Conservation (phyloP, 2,113 vertebrate species). For the Mormoops blainvillei region DNA sequence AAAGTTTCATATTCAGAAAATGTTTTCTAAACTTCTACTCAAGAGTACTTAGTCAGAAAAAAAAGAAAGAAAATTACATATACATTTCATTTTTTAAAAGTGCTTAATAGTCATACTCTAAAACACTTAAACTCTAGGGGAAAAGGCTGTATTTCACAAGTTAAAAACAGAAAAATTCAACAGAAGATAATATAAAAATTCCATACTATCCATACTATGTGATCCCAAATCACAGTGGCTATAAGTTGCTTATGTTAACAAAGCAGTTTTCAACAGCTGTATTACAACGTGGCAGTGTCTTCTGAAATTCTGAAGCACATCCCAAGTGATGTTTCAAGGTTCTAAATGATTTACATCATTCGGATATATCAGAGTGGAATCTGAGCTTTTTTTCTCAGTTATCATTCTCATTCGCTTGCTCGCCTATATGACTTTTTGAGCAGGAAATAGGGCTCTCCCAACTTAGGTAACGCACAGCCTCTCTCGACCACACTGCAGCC, state of each 20-base stretch:
- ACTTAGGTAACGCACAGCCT: not conserved
- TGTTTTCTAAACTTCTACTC: slow-evolving; percentile 9
- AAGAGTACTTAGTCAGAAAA: not conserved
- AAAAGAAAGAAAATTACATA: not conserved
- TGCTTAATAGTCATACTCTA: not conserved
- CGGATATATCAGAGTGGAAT: not conserved
- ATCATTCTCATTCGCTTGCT: not conserved
- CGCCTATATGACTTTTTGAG: not conserved
- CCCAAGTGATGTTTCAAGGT: not conserved
- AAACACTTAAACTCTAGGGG: not conserved
- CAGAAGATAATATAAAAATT: not conserved
- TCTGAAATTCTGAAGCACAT: slow-evolving; percentile 5
- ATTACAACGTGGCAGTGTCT: not conserved
- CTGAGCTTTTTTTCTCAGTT: not conserved
- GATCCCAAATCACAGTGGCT: not conserved
- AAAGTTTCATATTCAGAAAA: slow-evolving; percentile 16
- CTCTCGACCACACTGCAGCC: not conserved
- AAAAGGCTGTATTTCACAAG: not conserved
- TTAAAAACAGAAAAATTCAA: slow-evolving; percentile 8
- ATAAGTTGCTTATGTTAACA: not conserved
- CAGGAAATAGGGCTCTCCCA: not conserved
- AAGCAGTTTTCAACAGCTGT: not conserved
- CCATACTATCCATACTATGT: not conserved
- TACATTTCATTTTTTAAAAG: not conserved
- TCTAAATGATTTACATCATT: not conserved